phyloP scores from a whole-genome alignment of 2,113 vertebrate species.

The Callaeas wilsoni region DNA sequence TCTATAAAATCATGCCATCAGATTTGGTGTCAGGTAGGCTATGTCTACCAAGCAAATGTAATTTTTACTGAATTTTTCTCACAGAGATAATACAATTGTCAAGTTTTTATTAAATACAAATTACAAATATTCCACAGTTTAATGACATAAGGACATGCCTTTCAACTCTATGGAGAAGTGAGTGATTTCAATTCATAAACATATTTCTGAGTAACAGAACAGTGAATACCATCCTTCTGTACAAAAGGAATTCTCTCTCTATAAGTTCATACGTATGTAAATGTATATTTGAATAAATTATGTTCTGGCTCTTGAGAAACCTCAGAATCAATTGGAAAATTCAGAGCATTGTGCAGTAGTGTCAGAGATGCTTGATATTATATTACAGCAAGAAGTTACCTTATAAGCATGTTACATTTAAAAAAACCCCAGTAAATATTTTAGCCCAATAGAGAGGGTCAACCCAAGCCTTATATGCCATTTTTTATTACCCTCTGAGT shows the following conservation, averaged over 20 bases:
- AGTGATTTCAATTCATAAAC: background rate
- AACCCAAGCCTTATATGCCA: background rate
- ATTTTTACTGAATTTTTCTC: background rate
- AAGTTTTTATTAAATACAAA: background rate
- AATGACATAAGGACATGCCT: background rate
- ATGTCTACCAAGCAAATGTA: background rate
- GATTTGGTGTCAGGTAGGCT: background rate
- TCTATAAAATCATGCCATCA: background rate
- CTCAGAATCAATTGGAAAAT: background rate
- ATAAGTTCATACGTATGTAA: background rate
- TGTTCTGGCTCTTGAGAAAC: background rate
- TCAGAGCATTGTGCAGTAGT: background rate
- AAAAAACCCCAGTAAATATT: background rate
- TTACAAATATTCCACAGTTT: background rate
- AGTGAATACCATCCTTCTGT: background rate
- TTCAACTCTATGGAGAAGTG: background rate
- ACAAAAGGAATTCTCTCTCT: background rate
- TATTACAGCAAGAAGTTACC: background rate
- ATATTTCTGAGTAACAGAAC: background rate
- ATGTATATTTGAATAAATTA: background rate
- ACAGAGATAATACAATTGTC: background rate
- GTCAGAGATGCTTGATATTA: background rate
- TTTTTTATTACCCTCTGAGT: background rate
- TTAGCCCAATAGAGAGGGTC: background rate
- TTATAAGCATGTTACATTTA: background rate